A percentile compares a stretch with the other conserved stretches of the same genome.
Evolutionary conservation across 2,113 vertebrate genomes (phyloP).

Genomic region (Lepus europaeus): DNA sequence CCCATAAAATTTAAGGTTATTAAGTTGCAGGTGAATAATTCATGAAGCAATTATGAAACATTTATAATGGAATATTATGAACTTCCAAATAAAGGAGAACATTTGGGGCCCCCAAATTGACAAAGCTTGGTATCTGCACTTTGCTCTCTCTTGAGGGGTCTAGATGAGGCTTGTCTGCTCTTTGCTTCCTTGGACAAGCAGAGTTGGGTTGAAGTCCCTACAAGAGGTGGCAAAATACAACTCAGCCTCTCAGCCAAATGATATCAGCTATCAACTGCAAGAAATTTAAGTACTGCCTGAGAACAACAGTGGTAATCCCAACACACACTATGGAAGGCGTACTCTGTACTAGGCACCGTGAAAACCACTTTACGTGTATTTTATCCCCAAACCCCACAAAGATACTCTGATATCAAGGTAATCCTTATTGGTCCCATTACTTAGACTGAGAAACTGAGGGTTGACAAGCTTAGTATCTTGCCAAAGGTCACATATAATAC

Average conservation of each 20-base stretch:
- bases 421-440: background rate
- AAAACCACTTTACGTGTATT: background rate
- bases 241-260: background rate
- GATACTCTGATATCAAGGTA: background rate
- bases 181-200: background rate
- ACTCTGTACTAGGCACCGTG: too few species aligned
- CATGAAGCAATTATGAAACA: conserved; percentile 82
- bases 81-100: conserved; percentile 72
- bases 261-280: background rate
- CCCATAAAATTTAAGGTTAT: conserved; percentile 83
- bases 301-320: background rate
- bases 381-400: too few species aligned
- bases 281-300: background rate
- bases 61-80: conserved; percentile 76
- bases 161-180: background rate
- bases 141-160: background rate
- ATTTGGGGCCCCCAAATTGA: conserved; percentile 61
- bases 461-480: background rate
- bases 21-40: conserved; percentile 84
- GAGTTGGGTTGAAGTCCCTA: background rate
- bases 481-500: background rate
- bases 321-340: rapidly evolving
- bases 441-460: background rate
- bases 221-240: background rate
- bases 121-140: conserved; percentile 36